Percentiles rank a stretch among this genome's conserved stretches.
phyloP scores from a whole-genome alignment of 2,113 vertebrate species.

The Holacanthus passer region DNA sequence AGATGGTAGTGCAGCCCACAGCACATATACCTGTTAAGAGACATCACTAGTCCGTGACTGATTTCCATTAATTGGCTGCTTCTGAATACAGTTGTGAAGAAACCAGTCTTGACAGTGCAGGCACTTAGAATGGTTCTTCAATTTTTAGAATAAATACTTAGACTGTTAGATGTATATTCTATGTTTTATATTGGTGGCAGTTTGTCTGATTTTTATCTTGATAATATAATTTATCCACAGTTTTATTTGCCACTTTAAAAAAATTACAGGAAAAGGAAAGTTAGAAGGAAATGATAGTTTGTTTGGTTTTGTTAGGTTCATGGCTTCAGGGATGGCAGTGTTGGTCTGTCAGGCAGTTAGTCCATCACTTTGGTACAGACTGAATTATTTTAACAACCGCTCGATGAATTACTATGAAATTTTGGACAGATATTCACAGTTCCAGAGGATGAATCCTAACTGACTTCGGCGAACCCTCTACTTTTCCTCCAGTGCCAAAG shows the following conservation, averaged over 20 bases:
- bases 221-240: no score
- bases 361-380: not conserved
- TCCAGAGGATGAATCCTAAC: no score
- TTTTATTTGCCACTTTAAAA: no score
- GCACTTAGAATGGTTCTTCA: not conserved
- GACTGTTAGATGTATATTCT: not conserved
- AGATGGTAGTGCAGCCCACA: not conserved
- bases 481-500: no score
- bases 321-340: no score
- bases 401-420: not conserved
- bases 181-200: not conserved
- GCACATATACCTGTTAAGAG: constrained; percentile 2
- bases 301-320: no score
- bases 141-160: constrained; percentile 9
- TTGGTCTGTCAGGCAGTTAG: not conserved
- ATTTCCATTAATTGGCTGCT: constrained; percentile 34
- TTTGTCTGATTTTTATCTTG: not conserved
- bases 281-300: no score
- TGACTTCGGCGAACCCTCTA: no score
- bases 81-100: not conserved
- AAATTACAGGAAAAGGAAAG: no score
- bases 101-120: not conserved
- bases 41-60: not conserved
- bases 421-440: not conserved
- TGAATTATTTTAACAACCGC: not conserved